phyloP scores from a whole-genome alignment of 2,797 vertebrate genomes.

The Decapterus maruadsi region DNA sequence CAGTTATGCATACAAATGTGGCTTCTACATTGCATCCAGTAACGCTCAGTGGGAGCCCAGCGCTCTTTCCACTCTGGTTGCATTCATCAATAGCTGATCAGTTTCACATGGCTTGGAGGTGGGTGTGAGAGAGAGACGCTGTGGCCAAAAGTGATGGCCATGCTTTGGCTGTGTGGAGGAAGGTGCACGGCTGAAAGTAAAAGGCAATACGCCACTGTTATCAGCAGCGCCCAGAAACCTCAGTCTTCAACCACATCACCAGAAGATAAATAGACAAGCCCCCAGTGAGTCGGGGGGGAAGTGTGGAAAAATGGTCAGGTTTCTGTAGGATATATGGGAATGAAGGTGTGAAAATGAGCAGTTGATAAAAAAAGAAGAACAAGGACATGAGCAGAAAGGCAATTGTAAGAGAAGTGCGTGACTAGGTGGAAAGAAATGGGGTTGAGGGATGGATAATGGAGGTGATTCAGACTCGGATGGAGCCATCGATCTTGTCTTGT shows the following conservation, averaged over 20 bases:
- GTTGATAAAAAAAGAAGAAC: conserved; percentile 36
- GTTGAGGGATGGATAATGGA: conserved; percentile 62
- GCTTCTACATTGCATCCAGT: background rate
- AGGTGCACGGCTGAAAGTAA: conserved; percentile 24
- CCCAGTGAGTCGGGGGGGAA: conserved; percentile 30
- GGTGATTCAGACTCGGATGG: conserved; percentile 58
- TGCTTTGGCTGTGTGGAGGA: conserved; percentile 25
- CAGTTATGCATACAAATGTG: conserved; percentile 12
- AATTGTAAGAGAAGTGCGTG: conserved; percentile 50
- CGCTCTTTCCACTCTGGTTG: conserved; percentile 17
- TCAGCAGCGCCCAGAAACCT: conserved; percentile 48
- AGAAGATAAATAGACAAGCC: conserved; percentile 57
- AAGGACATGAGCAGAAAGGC: conserved; percentile 34
- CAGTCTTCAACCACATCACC: conserved; percentile 32
- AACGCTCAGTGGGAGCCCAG: conserved; percentile 8
- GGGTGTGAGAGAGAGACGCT: conserved; percentile 16
- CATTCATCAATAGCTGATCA: conserved; percentile 44
- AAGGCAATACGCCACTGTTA: conserved; percentile 43
- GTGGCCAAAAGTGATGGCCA: conserved; percentile 7
- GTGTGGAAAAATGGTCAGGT: conserved; percentile 41
- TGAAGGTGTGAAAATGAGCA: conserved; percentile 45
- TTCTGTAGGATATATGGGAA: conserved; percentile 30
- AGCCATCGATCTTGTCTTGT: conserved; percentile 71
- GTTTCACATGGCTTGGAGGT: conserved; percentile 25
- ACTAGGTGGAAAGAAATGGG: conserved; percentile 54